Evolutionary conservation across 2,888 invertebrate species (phyloP), one percentile per base, ranked within the genome.

Genomic region (Hirtodrosophila histrioides): DNA sequence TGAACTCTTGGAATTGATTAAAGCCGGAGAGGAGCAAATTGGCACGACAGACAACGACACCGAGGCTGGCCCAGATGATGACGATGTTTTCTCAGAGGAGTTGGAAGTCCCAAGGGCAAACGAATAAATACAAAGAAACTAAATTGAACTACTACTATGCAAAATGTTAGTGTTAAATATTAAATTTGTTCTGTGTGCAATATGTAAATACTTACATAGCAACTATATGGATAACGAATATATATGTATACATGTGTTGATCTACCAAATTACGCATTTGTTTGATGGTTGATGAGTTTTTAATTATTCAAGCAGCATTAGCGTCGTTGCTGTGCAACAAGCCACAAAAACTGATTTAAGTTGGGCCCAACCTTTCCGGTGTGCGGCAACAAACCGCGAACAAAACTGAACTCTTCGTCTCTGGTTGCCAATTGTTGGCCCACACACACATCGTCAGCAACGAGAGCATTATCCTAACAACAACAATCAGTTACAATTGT

Each of bases 1-100:
- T 9, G 95, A 95, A 71, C 91, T 95, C 4, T 92, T 92, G 39
- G 89, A 92, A 0, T 85, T 95, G 48, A 92, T 95, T 0, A 90
- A 92, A 23, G 89, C 88, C 7, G 95, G 95, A 77, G 93, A 94
- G 76, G 92, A 92, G 53, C 92, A 92, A 12, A 91, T 94, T 3
- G 17, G 39, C 1, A 24, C 51, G 24, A 17, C 36, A n/a, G 23
- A 23, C 3, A 36, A 12, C 0, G 3, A 12, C 5, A 9, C 9
- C 9, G 41, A 27, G 5, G n/a, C 9, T n/a, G 41, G 31, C 4
- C 36, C 24, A n/a, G 12, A 17, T 17, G 43, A 23, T 29, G 40
- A 23, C 17, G 40, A 41, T 17, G 17, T 17, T 4, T 11, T 17
- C 0, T 41, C 27, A 3, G 11, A 36, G 10, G 11, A 40, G 23